phyloP scores from a whole-genome alignment of 2,797 vertebrate genomes.

The Centropyge bicolor region DNA sequence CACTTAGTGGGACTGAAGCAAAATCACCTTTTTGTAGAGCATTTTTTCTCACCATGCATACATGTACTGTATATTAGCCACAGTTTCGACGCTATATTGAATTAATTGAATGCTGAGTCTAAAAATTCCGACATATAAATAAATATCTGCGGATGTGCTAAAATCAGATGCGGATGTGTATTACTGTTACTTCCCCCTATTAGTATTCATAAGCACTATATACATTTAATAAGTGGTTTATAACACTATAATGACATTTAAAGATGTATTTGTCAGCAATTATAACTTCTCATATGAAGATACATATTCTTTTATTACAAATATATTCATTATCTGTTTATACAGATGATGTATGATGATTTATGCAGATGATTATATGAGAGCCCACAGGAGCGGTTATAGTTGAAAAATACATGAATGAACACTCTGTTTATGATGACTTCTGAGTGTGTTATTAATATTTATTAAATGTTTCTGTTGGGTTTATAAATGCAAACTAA shows the following conservation, averaged over 20 bases:
- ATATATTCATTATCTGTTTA: neutral
- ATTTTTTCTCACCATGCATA: neutral
- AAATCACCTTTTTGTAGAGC: conserved; percentile 2
- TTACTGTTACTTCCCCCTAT: neutral
- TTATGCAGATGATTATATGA: neutral
- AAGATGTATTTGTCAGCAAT: neutral
- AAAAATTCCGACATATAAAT: neutral
- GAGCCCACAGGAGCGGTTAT: neutral
- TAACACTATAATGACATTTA: neutral
- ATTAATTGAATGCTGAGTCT: neutral
- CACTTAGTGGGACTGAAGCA: neutral
- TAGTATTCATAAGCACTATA: neutral
- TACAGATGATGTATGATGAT: neutral
- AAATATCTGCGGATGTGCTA: neutral
- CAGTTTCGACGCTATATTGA: neutral
- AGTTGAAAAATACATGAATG: neutral
- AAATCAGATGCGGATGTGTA: neutral
- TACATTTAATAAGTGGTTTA: neutral
- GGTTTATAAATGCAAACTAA: neutral
- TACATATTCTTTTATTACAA: neutral
- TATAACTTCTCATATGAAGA: conserved; percentile 4
- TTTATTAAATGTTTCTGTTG: neutral
- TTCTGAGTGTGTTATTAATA: neutral
- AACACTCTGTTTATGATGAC: neutral
- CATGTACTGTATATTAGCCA: neutral